Evolutionary conservation across 2,797 vertebrate genomes (phyloP).

Genomic region (Caiman crocodilus): DNA sequence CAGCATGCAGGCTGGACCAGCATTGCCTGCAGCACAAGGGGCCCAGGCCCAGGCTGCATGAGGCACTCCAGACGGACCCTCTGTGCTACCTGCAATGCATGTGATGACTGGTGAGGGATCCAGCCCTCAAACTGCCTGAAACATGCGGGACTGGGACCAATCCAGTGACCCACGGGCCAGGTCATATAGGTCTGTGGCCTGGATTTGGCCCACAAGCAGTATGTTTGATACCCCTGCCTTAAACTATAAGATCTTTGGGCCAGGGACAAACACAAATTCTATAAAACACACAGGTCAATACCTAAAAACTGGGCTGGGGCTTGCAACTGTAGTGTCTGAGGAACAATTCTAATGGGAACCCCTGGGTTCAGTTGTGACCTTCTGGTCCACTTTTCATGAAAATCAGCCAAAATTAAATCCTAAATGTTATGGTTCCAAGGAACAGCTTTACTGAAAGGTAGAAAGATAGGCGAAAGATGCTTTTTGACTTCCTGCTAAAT

Average conservation of each 20-base stretch:
- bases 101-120: too few species aligned
- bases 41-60: too few species aligned
- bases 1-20: too few species aligned
- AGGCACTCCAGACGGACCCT: too few species aligned
- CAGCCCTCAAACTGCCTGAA: too few species aligned
- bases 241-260: not conserved
- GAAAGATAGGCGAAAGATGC: not conserved
- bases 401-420: not conserved
- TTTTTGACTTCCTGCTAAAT: not conserved
- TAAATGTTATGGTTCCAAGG: not conserved
- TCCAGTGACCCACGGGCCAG: too few species aligned
- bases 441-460: not conserved
- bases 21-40: too few species aligned
- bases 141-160: too few species aligned
- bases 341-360: not conserved
- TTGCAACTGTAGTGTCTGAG: slow-evolving; percentile 3
- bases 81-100: too few species aligned
- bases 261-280: not conserved
- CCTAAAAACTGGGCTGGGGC: not conserved
- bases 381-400: not conserved
- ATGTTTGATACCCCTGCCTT: not conserved
- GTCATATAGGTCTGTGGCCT: too few species aligned
- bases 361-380: not conserved
- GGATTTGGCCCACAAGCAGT: too few species aligned
- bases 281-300: slow-evolving; percentile 13